Percentiles rank a stretch among this genome's conserved stretches.
These are phyloP conservation scores for Andrena bicolor DNA, from an alignment of 2,888 invertebrate species.

Conservation along the genomic window DNA sequence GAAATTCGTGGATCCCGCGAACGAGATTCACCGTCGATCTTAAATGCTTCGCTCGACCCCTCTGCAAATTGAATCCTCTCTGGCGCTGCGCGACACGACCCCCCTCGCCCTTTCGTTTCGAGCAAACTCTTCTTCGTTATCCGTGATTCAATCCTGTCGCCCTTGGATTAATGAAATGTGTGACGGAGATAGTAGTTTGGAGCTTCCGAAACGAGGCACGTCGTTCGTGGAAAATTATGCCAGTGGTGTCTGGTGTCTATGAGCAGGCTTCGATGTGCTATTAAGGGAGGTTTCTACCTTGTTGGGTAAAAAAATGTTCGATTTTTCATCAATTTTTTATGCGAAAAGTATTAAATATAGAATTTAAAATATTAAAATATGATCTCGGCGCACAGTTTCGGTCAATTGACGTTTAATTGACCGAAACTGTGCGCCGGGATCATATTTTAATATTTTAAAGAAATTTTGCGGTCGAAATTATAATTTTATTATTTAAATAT, in stretches of 20 bases:
- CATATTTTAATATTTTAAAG: no score
- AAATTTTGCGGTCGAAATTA: no score
- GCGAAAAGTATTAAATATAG: no score
- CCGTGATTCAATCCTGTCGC: conserved; percentile 21
- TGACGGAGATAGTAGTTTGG: neutral
- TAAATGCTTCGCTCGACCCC: conserved; percentile 11
- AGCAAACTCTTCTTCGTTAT: conserved; percentile 16
- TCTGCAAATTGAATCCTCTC: conserved; percentile 33
- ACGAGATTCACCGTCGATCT: conserved; percentile 30
- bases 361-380: no score
- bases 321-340: no score
- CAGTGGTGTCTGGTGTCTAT: neutral
- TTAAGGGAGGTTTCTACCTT: no score
- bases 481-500: no score
- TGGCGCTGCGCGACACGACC: neutral
- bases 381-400: no score
- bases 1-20: conserved; percentile 29
- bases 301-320: no score
- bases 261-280: no score
- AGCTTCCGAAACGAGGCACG: neutral
- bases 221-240: neutral
- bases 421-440: no score
- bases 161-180: neutral
- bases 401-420: no score
- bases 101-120: conserved; percentile 3